Evolutionary conservation across 2,888 invertebrate species (phyloP), one percentile per base, ranked within the genome.

Genomic region (Brachylomia viminalis): DNA sequence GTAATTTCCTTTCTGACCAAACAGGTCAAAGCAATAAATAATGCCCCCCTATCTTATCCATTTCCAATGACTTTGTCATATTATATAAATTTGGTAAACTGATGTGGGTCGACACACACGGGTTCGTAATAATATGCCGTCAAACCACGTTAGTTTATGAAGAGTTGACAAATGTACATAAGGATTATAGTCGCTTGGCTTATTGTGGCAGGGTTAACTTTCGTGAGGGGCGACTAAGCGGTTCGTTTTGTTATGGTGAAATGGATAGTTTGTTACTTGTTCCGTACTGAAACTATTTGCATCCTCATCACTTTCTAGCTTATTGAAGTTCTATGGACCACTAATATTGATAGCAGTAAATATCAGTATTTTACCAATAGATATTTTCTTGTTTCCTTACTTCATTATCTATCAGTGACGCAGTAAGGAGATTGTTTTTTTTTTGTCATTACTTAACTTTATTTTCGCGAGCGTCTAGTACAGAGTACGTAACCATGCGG

Each of bases 51-150:
- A 6, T 30, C 42, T 33, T n/a, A 67, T 67, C 17, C 20, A 27
- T 84, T 69, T 58, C 33, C 33, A 47, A 66, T 54, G 38, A 47
- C 42, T 68, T 56, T 49, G 85, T 82, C 84, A 77, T 71, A 79
- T 70, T 77, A 84, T 80, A 87, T 87, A 77, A 77, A 79, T 87
- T 77, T 69, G 45, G 54, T 72, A 75, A 65, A 66, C 52, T 87
- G 87, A 87, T 62, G 59, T 78, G 86, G 87, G 87, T 87, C 66
- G 74, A 59, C 80, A 69, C 64, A 59, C 58, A 38, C 45, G 62
- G 49, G 33, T 23, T 20, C 47, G 58, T 66, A 58, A 72, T 81
- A 81, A 70, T 64, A 72, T 27, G 30, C 45, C 62, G 80, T 84
- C 83, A 49, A 54, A 70, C 38, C 62, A 64, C 64, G 38, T 81